Evolutionary conservation across 2,888 invertebrate genomes (phyloP).

Genomic region (Drosophila sordidula): DNA sequence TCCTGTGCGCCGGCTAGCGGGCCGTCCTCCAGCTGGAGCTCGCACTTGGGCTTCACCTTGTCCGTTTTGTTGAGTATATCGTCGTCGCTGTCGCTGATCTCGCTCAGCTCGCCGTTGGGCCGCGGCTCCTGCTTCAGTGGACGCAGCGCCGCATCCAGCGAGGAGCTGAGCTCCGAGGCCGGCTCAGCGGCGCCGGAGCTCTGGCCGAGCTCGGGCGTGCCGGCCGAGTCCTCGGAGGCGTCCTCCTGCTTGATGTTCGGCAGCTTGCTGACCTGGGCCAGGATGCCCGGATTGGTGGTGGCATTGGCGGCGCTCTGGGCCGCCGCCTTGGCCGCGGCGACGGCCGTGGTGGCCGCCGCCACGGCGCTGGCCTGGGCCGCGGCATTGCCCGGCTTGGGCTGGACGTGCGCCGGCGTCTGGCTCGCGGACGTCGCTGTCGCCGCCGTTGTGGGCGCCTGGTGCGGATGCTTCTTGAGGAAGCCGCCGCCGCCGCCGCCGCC

Average conservation of each 20-base stretch:
- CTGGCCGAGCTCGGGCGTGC: slow-evolving; percentile 43
- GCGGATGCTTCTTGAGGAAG: slow-evolving; percentile 76
- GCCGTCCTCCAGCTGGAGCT: slow-evolving; percentile 56
- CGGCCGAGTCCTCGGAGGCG: slow-evolving; percentile 56
- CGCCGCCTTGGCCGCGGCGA: slow-evolving; percentile 82
- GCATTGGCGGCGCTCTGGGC: slow-evolving; percentile 82
- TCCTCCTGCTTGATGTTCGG: slow-evolving; percentile 65
- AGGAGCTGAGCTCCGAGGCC: slow-evolving; percentile 4
- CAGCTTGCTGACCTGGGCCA: slow-evolving; percentile 66
- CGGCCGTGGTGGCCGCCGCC: slow-evolving; percentile 83
- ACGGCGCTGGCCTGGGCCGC: slow-evolving; percentile 83
- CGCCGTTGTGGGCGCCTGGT: slow-evolving; percentile 24
- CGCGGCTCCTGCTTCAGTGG: slow-evolving; percentile 69
- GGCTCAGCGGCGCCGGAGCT: slow-evolving; percentile 17
- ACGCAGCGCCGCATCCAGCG: slow-evolving; percentile 20
- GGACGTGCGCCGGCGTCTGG: slow-evolving; percentile 16
- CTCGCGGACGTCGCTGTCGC: neutral
- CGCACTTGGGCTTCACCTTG: slow-evolving; percentile 73
- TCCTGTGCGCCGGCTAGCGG: slow-evolving; percentile 39
- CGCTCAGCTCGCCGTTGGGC: slow-evolving; percentile 88
- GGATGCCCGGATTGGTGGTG: slow-evolving; percentile 80
- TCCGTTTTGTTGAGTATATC: slow-evolving; percentile 94
- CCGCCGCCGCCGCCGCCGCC: slow-evolving; percentile 65
- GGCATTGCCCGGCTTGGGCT: slow-evolving; percentile 60
- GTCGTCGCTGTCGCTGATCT: slow-evolving; percentile 95